Evolutionary conservation across 92 coral and sea anemone genomes (phyloP).

Genomic region (Phenganax subtilis): DNA sequence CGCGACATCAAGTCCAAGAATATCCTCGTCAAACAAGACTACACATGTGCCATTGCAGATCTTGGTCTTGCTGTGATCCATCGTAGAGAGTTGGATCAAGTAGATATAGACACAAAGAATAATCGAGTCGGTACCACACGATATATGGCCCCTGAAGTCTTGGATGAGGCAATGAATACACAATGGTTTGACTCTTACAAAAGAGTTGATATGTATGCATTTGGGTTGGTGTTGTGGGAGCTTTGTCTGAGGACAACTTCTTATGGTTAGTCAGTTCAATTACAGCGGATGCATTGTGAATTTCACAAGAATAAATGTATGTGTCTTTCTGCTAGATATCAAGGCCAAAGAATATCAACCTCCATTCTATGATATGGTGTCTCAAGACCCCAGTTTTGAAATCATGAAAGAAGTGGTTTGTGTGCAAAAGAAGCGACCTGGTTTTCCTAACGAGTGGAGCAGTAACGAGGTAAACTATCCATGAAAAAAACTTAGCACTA

Average conservation of each 20-base stretch:
- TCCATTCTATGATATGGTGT: constrained; percentile 92
- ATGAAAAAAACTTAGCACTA: no score
- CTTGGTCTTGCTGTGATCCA: constrained; percentile 82
- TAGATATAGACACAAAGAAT: constrained; percentile 55
- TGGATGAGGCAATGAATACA: constrained; percentile 68
- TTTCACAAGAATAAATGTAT: not conserved
- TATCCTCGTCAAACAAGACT: constrained; percentile 80
- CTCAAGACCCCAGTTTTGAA: constrained; percentile 78
- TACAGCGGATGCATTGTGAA: no score
- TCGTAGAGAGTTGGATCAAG: constrained; percentile 54
- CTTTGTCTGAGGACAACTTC: constrained; percentile 81
- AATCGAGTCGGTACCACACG: constrained; percentile 82
- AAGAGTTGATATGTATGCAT: constrained; percentile 95
- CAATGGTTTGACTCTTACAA: constrained; percentile 79
- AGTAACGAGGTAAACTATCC: constrained; percentile 58
- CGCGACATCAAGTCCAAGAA: constrained; percentile 91
- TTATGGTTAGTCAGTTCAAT: constrained; percentile 56
- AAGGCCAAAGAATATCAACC: constrained; percentile 68
- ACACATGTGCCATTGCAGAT: constrained; percentile 87
- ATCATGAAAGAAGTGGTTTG: constrained; percentile 94
- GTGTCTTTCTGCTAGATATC: constrained; percentile 6
- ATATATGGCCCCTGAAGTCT: constrained; percentile 95
- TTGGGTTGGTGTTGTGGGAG: constrained; percentile 98
- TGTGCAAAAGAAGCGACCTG: constrained; percentile 71
- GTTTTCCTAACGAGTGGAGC: constrained; percentile 81